These are phyloP conservation scores for Chlorospingus flavigularis DNA, from an alignment of 2,797 vertebrate species.

Conservation along the genomic window DNA sequence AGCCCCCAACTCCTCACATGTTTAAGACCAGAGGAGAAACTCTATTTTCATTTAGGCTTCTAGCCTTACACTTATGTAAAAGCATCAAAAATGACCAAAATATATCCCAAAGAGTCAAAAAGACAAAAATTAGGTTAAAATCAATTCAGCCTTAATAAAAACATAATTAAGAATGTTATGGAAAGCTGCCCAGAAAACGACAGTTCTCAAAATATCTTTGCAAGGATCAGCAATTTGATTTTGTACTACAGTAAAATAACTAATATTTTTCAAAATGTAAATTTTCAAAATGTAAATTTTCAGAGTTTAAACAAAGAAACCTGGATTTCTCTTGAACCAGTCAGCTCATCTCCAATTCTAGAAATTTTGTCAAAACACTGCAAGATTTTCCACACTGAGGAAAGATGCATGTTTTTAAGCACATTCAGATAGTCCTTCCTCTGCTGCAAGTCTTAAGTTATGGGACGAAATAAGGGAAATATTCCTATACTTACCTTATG, in stretches of 20 bases:
- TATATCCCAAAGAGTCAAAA: background rate
- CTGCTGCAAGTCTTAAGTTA: background rate
- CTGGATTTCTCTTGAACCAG: background rate
- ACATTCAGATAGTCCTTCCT: background rate
- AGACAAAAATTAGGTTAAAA: background rate
- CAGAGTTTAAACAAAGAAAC: background rate
- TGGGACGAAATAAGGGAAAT: background rate
- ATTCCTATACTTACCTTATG: background rate
- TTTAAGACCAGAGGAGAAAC: background rate
- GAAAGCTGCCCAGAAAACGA: background rate
- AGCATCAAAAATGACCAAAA: background rate
- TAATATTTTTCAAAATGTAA: background rate
- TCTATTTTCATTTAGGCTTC: background rate
- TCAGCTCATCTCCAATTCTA: background rate
- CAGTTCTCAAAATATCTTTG: background rate
- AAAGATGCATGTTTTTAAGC: background rate
- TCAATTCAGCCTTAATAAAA: background rate
- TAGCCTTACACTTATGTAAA: background rate
- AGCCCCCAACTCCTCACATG: background rate
- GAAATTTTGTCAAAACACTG: background rate
- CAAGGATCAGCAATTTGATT: background rate
- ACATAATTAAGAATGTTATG: background rate
- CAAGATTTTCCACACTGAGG: background rate
- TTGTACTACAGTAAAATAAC: background rate
- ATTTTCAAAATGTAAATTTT: background rate